Percentiles rank a stretch among this genome's conserved stretches.
Evolutionary conservation across 2,888 invertebrate genomes (phyloP).

Genomic region (Pristionchus entomophagus): DNA sequence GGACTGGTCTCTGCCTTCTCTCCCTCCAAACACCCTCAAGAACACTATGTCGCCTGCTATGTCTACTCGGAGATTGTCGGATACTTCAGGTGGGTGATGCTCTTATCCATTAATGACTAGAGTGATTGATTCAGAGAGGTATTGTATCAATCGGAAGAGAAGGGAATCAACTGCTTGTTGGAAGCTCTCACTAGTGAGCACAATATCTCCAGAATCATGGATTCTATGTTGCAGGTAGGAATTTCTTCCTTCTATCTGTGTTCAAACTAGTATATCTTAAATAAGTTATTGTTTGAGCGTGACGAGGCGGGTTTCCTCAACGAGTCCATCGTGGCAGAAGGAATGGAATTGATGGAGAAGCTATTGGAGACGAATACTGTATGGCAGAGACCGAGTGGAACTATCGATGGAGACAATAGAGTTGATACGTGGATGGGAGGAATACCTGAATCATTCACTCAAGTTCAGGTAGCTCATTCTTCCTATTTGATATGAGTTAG

Average conservation of each 20-base stretch:
- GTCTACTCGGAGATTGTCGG: slow-evolving; percentile 52
- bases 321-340: slow-evolving; percentile 49
- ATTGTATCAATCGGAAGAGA: slow-evolving; percentile 43
- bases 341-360: slow-evolving; percentile 49
- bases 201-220: not conserved
- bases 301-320: slow-evolving; percentile 17
- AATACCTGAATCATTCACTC: slow-evolving; percentile 29
- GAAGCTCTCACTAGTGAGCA: not conserved
- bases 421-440: slow-evolving; percentile 44
- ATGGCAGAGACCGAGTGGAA: slow-evolving; percentile 49
- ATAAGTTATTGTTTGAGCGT: not conserved
- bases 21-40: slow-evolving; percentile 47
- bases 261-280: not conserved
- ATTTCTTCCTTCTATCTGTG: too few species aligned
- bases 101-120: too few species aligned
- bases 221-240: slow-evolving; percentile 44
- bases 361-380: slow-evolving; percentile 56
- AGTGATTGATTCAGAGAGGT: not conserved
- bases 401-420: slow-evolving; percentile 36
- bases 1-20: slow-evolving; percentile 53
- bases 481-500: not conserved
- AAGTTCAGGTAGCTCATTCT: not conserved
- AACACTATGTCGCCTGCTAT: slow-evolving; percentile 58
- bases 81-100: not conserved
- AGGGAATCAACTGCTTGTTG: slow-evolving; percentile 5